phyloP scores from a whole-genome alignment of 2,113 vertebrate genomes.

The Dicrurus megarhynchus region DNA sequence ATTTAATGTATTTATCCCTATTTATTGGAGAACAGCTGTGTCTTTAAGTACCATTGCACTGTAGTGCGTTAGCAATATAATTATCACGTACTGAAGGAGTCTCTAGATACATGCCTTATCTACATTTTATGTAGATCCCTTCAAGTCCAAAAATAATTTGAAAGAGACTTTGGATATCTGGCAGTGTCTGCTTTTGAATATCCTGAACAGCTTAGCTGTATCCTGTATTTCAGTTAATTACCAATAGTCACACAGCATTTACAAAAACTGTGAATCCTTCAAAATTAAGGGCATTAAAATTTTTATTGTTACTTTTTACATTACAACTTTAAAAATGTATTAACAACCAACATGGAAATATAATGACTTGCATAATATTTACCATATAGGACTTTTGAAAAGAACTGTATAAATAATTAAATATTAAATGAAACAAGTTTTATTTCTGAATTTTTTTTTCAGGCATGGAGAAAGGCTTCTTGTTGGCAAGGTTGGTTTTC shows the following conservation, averaged over 20 bases:
- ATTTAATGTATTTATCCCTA: background rate
- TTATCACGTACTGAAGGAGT: background rate
- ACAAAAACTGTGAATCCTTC: background rate
- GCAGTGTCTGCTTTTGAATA: background rate
- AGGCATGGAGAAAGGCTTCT: conserved; percentile 74
- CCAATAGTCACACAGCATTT: background rate
- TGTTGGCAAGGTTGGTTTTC: conserved; percentile 69
- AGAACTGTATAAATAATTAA: background rate
- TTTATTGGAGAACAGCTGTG: background rate
- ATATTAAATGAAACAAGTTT: background rate
- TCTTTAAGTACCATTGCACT: background rate
- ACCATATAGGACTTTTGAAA: background rate
- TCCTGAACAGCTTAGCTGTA: background rate
- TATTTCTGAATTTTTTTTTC: conserved; percentile 14
- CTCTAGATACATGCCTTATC: background rate
- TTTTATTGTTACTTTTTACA: background rate
- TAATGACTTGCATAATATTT: background rate
- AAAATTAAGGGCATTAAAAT: background rate
- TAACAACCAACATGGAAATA: background rate
- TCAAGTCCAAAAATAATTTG: background rate
- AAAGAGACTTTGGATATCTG: background rate
- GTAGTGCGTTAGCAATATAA: background rate
- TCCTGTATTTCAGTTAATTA: background rate
- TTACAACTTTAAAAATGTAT: background rate
- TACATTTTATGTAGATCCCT: background rate